These are phyloP conservation scores for Zaprionus vittiger DNA, from an alignment of 1,140 invertebrate species.

Conservation along the genomic window DNA sequence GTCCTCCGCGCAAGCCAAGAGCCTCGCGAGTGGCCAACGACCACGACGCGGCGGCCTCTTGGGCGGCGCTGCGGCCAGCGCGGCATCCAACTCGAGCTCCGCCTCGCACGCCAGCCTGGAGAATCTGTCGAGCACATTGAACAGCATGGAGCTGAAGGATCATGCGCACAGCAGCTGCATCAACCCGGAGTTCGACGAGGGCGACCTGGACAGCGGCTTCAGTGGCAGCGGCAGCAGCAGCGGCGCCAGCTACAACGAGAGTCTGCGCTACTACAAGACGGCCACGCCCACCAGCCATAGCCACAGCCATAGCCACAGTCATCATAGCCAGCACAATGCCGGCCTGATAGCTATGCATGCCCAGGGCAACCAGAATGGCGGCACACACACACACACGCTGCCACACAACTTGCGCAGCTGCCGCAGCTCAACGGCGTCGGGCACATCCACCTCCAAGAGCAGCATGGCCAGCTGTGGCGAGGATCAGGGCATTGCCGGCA, in stretches of 20 bases:
- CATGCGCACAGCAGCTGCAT: conserved; percentile 86
- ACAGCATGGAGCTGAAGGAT: conserved; percentile 88
- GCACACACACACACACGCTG: conserved; percentile 61
- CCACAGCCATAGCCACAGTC: conserved; percentile 26
- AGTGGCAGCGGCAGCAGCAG: conserved; percentile 90
- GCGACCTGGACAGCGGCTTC: conserved; percentile 92
- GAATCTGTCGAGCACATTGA: conserved; percentile 86
- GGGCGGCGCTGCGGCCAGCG: conserved; percentile 65
- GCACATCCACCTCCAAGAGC: conserved; percentile 78
- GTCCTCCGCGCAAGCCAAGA: conserved; percentile 27
- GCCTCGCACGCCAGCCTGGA: conserved; percentile 85
- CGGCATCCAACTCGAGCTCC: conserved; percentile 55
- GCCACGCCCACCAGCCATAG: conserved; percentile 63
- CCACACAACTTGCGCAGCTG: conserved; percentile 77
- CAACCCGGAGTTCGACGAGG: conserved; percentile 87
- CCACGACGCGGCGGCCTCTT: conserved; percentile 70
- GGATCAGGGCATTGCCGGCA: conserved; percentile 75
- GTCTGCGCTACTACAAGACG: conserved; percentile 85
- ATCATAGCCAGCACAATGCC: conserved; percentile 23
- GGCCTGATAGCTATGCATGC: conserved; percentile 22
- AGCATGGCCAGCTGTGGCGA: conserved; percentile 79
- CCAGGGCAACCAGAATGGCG: conserved; percentile 37
- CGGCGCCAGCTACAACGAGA: conserved; percentile 90
- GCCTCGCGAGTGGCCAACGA: conserved; percentile 32
- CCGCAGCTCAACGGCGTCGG: conserved; percentile 76